Conservation (phyloP, 1,140 invertebrate species). For the Diorhabda sublineata region DNA sequence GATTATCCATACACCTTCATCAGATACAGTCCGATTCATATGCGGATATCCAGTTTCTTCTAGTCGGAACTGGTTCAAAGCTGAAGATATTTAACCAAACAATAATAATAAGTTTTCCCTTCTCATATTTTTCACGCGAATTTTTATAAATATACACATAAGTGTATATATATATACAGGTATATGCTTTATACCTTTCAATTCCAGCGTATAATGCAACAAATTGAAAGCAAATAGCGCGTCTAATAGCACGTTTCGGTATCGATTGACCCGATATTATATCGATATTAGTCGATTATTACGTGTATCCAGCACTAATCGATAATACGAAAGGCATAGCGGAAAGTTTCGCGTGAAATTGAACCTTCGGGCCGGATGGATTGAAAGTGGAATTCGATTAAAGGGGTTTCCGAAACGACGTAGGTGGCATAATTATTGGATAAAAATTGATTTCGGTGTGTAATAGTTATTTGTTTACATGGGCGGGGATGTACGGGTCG, state of each 20-base stretch:
- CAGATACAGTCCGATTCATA: too few relatives aligned
- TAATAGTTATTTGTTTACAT: conserved; percentile 25
- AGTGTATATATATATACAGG: too few relatives aligned
- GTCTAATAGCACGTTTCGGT: conserved; percentile 20
- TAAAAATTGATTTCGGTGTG: conserved; percentile 23
- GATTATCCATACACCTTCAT: too few relatives aligned
- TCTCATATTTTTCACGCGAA: too few relatives aligned
- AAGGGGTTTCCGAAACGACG: conserved; percentile 9
- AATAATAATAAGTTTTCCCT: too few relatives aligned
- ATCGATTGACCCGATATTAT: conserved; percentile 26
- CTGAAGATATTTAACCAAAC: too few relatives aligned
- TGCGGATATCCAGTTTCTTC: too few relatives aligned
- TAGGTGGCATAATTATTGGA: conserved; percentile 24
- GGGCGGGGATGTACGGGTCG: conserved; percentile 3
- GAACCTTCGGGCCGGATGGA: conserved; percentile 9
- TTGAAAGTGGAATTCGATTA: conserved; percentile 10
- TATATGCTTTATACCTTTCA: conserved; percentile 5
- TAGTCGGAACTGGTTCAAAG: too few relatives aligned
- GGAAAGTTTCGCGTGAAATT: conserved; percentile 12
- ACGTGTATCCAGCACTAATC: conserved; percentile 24
- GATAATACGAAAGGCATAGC: conserved; percentile 19
- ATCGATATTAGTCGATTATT: conserved; percentile 26
- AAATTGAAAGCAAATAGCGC: conserved; percentile 19
- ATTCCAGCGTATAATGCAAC: conserved; percentile 13
- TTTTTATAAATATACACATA: too few relatives aligned